phyloP scores from a whole-genome alignment of 2,113 vertebrate species.

The Mirounga angustirostris region DNA sequence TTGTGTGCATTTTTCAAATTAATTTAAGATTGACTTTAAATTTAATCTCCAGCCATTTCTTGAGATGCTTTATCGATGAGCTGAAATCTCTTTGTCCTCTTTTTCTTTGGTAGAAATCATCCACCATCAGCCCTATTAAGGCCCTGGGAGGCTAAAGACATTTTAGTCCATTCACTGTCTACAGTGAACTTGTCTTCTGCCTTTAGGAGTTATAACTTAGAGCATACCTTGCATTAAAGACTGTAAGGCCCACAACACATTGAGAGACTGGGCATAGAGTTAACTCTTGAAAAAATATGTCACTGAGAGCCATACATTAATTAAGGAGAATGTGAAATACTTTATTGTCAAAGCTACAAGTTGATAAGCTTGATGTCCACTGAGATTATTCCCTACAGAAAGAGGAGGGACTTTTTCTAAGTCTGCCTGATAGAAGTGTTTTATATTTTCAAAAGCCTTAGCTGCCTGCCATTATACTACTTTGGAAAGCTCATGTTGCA shows the following conservation, averaged over 20 bases:
- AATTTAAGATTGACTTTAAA: neutral
- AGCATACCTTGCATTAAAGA: constrained; percentile 15
- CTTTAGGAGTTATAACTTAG: neutral
- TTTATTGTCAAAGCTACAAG: neutral
- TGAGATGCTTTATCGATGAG: neutral
- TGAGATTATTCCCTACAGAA: neutral
- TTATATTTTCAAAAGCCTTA: neutral
- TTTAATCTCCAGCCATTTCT: constrained; percentile 50
- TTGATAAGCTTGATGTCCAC: neutral
- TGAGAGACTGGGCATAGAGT: neutral
- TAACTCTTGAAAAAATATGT: neutral
- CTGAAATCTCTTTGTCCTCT: neutral
- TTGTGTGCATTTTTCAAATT: constrained; percentile 51
- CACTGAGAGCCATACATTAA: neutral
- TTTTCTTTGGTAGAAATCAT: constrained; percentile 36
- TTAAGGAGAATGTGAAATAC: neutral
- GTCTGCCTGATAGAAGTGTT: neutral
- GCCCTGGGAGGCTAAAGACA: neutral
- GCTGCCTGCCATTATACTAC: neutral
- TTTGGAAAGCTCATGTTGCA: neutral
- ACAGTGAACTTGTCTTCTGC: neutral
- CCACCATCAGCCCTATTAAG: neutral
- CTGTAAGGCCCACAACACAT: neutral
- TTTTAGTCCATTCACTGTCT: neutral
- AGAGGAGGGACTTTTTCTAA: neutral